Base-by-base conservation (phyloP, 2,888 invertebrate species). In the Eumacrocentrus americanus region DNA sequence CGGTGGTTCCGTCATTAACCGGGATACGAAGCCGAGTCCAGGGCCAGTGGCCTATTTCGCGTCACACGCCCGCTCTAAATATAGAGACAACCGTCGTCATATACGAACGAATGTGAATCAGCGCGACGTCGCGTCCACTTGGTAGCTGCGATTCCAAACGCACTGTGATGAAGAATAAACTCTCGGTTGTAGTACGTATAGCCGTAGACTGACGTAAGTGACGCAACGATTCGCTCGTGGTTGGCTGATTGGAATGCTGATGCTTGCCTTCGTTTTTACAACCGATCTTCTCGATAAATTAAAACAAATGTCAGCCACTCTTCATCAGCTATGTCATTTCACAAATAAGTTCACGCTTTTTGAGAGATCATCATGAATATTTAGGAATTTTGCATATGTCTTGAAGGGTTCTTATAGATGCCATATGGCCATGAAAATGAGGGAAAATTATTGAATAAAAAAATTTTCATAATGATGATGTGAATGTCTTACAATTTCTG, bases 31-130 rank as follows among this genome's bases (percentile, higher is more conserved):
- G 37, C 53, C 34, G 52, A 40, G 60, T 74, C 72, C 72, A 60
- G 60, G 71, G 70, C 68, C 66, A 68, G 59, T 80, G 80, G 75
- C 80, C 80, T 79, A 79, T 76, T 79, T 77, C 70, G 70, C 68
- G 53, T 52, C 60, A 56, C 60, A 57, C 50, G 61, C 40, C 40
- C 61, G 62, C 54, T 60, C 74, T 79, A 79, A 76, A 78, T 78
- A 75, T 80, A 80, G 75, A 40, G n/a, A n/a, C n/a, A 34, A 67
- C 58, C 50, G 37, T 25, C 40, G 54, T 18, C 35, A 47, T 58
- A 63, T 64, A 67, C 63, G 70, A 72, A 62, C 69, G 67, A 62
- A 64, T 66, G 69, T 77, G 77, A 78, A 76, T 77, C 75, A 75
- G 67, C 66, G 63, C 16, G 62, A n/a, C 12, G 64, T 62, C 61